phyloP scores from a whole-genome alignment of 2,113 vertebrate species.

The Chrysemys picta region DNA sequence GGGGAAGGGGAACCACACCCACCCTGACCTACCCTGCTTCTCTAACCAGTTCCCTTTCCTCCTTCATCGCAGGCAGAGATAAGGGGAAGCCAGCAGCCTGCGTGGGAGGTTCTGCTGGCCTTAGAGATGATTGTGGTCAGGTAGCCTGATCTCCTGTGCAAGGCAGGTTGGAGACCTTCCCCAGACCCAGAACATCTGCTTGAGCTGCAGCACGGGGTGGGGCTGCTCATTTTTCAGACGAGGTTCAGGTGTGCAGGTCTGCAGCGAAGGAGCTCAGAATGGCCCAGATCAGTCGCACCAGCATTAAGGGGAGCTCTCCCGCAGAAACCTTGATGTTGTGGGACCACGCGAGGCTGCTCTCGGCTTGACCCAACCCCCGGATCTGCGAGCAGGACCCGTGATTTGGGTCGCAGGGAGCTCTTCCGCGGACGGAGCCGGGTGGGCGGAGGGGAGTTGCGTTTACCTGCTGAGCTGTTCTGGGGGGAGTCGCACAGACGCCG shows the following conservation, averaged over 20 bases:
- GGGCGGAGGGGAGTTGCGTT: not conserved
- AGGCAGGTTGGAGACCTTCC: not conserved
- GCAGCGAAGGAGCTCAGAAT: not conserved
- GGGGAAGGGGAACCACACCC: too few species aligned
- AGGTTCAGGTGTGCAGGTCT: not conserved
- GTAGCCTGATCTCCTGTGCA: too few species aligned
- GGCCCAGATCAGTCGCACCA: accelerated
- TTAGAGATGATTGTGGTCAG: too few species aligned
- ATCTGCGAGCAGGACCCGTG: too few species aligned
- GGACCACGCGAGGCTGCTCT: not conserved
- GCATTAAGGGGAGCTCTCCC: not conserved
- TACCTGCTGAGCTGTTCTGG: not conserved
- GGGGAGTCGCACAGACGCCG: not conserved
- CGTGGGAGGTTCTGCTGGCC: not conserved
- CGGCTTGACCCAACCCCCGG: not conserved
- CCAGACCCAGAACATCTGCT: not conserved
- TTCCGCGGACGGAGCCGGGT: not conserved
- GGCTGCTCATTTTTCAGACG: not conserved
- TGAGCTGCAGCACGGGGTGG: not conserved
- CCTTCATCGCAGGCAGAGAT: accelerated
- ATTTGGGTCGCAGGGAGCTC: not conserved
- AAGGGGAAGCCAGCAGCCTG: not conserved
- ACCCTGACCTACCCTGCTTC: too few species aligned
- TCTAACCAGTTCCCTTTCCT: not conserved
- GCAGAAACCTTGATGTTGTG: not conserved